phyloP scores from a whole-genome alignment of 2,113 vertebrate species.

The Protomyctophum bolini region DNA sequence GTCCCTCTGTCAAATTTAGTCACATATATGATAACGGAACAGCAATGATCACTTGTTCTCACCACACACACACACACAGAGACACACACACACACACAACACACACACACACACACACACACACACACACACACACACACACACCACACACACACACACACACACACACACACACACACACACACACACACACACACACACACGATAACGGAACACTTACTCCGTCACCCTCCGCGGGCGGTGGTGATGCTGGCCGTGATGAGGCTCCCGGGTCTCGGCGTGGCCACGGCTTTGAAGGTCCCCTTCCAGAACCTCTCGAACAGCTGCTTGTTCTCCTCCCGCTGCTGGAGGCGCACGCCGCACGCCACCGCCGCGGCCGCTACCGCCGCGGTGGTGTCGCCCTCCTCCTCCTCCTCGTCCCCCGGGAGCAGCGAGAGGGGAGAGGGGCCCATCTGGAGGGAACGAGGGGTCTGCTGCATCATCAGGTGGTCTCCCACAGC shows the following conservation, averaged over 20 bases:
- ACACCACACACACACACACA: too few species aligned
- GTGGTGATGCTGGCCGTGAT: constrained; percentile 93
- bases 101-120: too few species aligned
- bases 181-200: neutral
- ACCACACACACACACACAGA: too few species aligned
- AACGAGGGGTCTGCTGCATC: constrained; percentile 34
- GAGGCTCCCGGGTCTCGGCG: constrained; percentile 90
- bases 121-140: too few species aligned
- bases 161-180: too few species aligned
- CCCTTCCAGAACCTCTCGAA: constrained; percentile 99
- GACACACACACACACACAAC: too few species aligned
- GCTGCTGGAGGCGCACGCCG: constrained; percentile 82
- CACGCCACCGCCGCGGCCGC: too few species aligned
- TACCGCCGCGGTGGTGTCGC: too few species aligned
- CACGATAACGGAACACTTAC: constrained; percentile 72
- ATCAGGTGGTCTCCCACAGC: constrained; percentile 31
- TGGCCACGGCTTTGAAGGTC: constrained; percentile 97
- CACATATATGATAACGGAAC: too few species aligned
- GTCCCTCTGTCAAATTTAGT: too few species aligned
- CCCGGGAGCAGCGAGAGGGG: constrained; percentile 41
- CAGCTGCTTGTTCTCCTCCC: constrained; percentile 84
- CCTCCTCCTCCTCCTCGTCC: constrained; percentile 13
- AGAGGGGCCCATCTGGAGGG: constrained; percentile 43
- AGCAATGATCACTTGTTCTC: too few species aligned
- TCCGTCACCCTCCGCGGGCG: constrained; percentile 79